Evolutionary conservation across 2,888 invertebrate species (phyloP), one percentile per base, ranked within the genome.

Genomic region (Megastigmus dorsalis): DNA sequence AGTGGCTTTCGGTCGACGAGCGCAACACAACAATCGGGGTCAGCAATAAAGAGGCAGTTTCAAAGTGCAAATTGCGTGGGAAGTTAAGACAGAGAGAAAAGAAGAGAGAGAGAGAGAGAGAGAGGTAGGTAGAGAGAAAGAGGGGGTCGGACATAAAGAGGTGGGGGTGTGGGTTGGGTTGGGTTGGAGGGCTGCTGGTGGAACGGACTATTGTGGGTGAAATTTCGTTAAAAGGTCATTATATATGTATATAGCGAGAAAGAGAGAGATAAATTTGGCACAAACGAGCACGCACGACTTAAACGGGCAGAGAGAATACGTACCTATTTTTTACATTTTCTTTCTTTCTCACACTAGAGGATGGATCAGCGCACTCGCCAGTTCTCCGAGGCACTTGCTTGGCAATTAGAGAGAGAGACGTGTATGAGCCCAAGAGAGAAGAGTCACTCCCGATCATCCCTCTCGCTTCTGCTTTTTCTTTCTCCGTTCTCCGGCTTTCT

Each of bases 261-360:
- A n/a, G n/a, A n/a, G n/a, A n/a, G n/a, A n/a, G n/a, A n/a, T 62
- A 69, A 67, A 63, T 13, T n/a, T 76, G 71, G 65, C 62, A 76
- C 76, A 76, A 68, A 76, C 72, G 63, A 73, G 57, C 69, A 76
- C 68, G 60, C 69, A 69, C 63, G 59, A 62, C 68, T 72, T 68
- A 63, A 54, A 57, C 43, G 28, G 50, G 48, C 43, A 33, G 26
- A 70, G 26, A 70, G 20, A 59, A 76, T 76, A 76, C 76, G 62
- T 76, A 76, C 76, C 76, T 76, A 76, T 74, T 69, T 74, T 60
- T 38, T n/a, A n/a, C n/a, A n/a, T n/a, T n/a, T n/a, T n/a, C n/a
- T n/a, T n/a, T n/a, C n/a, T n/a, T n/a, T n/a, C n/a, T n/a, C n/a
- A 50, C 41, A 20, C 33, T 48, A 63, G n/a, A 63, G n/a, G 33